These are phyloP conservation scores for Lithophane socia DNA, from an alignment of 2,888 invertebrate genomes.

Conservation along the genomic window DNA sequence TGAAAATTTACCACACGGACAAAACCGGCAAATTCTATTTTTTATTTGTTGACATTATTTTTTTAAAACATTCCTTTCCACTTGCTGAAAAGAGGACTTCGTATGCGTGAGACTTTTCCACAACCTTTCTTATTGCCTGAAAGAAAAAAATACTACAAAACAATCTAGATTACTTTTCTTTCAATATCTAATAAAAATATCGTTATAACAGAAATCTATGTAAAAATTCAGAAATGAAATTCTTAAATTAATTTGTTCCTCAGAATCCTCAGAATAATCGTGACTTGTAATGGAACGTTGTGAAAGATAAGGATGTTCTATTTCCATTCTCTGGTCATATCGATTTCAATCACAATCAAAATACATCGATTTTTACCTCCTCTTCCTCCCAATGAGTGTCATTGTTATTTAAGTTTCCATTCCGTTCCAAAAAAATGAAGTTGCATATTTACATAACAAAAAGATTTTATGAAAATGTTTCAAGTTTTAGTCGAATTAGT, in stretches of 20 bases:
- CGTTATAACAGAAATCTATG: no score
- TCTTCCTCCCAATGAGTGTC: background rate
- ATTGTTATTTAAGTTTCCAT: no score
- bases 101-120: background rate
- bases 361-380: no score
- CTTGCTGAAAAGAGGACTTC: background rate
- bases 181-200: background rate
- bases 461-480: background rate
- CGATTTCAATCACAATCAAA: background rate
- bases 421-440: rapidly evolving
- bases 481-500: conserved; percentile 29
- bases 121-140: no score
- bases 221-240: background rate
- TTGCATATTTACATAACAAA: background rate
- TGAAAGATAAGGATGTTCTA: conserved; percentile 1
- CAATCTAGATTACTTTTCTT: background rate
- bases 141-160: background rate
- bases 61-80: conserved; percentile 41
- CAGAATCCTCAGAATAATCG: background rate
- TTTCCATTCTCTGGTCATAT: background rate
- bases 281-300: conserved; percentile 3
- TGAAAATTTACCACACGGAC: conserved; percentile 38
- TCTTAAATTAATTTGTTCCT: background rate
- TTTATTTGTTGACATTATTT: conserved; percentile 60
- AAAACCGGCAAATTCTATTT: conserved; percentile 64